Evolutionary conservation across 2,888 invertebrate genomes (phyloP), one percentile per base, ranked within the genome.

Genomic region (Philopedon plagiatum): DNA sequence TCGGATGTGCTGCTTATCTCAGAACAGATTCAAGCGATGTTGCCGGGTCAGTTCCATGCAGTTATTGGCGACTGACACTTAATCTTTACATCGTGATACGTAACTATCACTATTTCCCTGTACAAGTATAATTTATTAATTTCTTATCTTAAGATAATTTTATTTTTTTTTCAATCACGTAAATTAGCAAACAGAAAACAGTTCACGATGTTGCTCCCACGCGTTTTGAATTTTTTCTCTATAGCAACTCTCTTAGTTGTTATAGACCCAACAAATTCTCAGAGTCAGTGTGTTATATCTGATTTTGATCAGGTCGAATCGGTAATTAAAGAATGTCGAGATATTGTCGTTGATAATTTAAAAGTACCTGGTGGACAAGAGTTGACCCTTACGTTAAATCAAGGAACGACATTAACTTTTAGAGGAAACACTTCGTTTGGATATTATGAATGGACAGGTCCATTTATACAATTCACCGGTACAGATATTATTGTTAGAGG

Each of bases 281-380:
- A 49, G 32, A 56, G 15, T 11, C 18, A 11, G 8, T 63, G 69
- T 57, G 26, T 56, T 5, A 19, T 66, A 23, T 56, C 13, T 9
- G 11, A 56, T 7, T 66, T 56, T 11, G 56, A 54, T 39, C 34
- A 66, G 15, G 66, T 71, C 2, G 8, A 29, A 19, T 19, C 39
- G 18, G 54, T 21, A 0, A 19, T 66, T 4, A 3, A 61, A 39
- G 57, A 19, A 9, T 67, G 72, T 11, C 44, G 26, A 23, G 26
- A 63, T 67, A 67, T 72, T 49, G 18, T 72, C 8, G 13, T 72
- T 8, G 72, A 72, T 49, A 63, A 46, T 8, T 5, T 72, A 11
- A 34, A 15, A 7, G 67, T 67, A 7, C 72, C 67, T 21, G 67
- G 58, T 5, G 63, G 58, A 4, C 4, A 63, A 57, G 15, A 56